Evolutionary conservation across 2,797 vertebrate species (phyloP).

Genomic region (Esox lucius): DNA sequence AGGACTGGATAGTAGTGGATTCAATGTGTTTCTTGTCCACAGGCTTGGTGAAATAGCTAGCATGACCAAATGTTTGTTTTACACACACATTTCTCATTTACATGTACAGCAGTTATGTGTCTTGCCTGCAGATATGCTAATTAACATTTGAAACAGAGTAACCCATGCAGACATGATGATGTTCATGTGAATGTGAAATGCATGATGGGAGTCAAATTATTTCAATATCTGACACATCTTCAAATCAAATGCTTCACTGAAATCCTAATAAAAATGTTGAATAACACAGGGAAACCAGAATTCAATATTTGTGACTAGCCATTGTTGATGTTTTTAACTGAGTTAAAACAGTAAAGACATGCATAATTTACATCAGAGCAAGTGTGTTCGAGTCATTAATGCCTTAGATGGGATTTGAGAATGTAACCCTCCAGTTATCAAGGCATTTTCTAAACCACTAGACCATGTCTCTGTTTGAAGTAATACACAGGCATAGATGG

Average conservation of each 20-base stretch:
- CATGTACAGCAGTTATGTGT: constrained; percentile 41
- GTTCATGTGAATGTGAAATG: constrained; percentile 53
- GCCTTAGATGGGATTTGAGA: constrained; percentile 28
- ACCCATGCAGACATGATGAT: constrained; percentile 63
- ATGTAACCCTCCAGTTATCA: constrained; percentile 19
- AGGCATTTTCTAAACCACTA: constrained; percentile 27
- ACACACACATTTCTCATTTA: background rate
- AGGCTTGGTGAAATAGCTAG: background rate
- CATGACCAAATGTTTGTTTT: background rate
- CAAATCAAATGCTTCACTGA: constrained; percentile 57
- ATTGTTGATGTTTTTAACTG: constrained; percentile 44
- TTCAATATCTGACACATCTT: constrained; percentile 47
- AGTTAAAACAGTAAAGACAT: constrained; percentile 51
- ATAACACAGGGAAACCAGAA: background rate
- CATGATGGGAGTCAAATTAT: constrained; percentile 54
- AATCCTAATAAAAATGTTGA: constrained; percentile 38
- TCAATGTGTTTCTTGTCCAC: background rate
- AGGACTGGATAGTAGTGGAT: background rate
- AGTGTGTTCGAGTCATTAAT: constrained; percentile 16
- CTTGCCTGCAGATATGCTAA: constrained; percentile 59
- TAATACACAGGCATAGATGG: constrained; percentile 43
- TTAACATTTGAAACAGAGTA: constrained; percentile 78
- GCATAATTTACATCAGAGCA: constrained; percentile 17
- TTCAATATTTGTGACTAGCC: constrained; percentile 45
- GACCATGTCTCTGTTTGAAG: constrained; percentile 11